phyloP scores from a whole-genome alignment of 1,140 invertebrate species.

The Venturia canescens region DNA sequence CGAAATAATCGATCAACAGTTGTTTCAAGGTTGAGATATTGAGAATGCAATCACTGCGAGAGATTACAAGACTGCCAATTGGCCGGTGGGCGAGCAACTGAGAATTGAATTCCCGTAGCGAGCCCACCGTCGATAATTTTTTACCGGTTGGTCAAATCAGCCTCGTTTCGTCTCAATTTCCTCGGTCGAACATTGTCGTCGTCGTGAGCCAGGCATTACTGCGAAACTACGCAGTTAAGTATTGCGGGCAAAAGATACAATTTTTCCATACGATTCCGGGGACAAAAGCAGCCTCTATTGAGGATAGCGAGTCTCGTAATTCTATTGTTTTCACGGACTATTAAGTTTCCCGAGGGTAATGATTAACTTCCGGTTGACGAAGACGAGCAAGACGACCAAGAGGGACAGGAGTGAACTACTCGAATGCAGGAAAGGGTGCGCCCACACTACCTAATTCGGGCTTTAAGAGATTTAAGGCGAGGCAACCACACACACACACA shows the following conservation, averaged over 20 bases:
- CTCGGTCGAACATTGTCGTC: slow-evolving; percentile 49
- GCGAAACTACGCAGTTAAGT: slow-evolving; percentile 33
- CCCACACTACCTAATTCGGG: slow-evolving; percentile 71
- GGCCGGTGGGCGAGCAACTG: not conserved
- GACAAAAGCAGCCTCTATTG: not conserved
- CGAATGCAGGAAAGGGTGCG: slow-evolving; percentile 77
- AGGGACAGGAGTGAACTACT: slow-evolving; percentile 63
- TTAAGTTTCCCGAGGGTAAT: slow-evolving; percentile 74
- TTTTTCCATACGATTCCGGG: slow-evolving; percentile 31
- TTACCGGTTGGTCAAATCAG: slow-evolving; percentile 23
- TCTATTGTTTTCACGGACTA: slow-evolving; percentile 78
- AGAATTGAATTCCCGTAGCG: not conserved
- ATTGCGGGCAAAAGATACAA: slow-evolving; percentile 23
- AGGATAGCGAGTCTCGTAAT: slow-evolving; percentile 64
- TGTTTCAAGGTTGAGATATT: no score
- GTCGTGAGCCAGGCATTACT: slow-evolving; percentile 21
- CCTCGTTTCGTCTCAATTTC: slow-evolving; percentile 64
- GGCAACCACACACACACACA: slow-evolving; percentile 57
- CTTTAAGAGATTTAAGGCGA: slow-evolving; percentile 73
- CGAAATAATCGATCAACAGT: no score
- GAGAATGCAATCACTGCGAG: no score
- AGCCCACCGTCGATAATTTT: not conserved
- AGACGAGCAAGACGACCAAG: slow-evolving; percentile 57
- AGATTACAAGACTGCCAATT: not conserved
- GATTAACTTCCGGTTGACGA: slow-evolving; percentile 72